phyloP scores from a whole-genome alignment of 2,888 invertebrate genomes.

The Aproaerema taeniolella region DNA sequence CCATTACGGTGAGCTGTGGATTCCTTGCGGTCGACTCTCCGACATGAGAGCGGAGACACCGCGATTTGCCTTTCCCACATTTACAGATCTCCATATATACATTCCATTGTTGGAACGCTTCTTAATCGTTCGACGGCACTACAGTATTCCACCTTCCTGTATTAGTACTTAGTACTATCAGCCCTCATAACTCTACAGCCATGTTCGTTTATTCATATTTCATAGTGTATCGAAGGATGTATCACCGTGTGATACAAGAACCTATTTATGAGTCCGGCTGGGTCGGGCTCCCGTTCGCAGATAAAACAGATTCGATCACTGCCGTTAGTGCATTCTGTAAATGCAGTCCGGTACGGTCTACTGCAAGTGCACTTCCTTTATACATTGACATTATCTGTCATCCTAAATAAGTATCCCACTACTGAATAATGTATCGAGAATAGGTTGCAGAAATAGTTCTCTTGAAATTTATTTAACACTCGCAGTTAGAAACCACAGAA shows the following conservation, averaged over 20 bases:
- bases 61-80: slow-evolving; percentile 30
- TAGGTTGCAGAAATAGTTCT: no score
- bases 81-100: slow-evolving; percentile 20
- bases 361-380: slow-evolving; percentile 26
- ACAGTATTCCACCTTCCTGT: slow-evolving; percentile 35
- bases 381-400: no score
- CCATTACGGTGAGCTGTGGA: slow-evolving; percentile 54
- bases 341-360: slow-evolving; percentile 36
- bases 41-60: slow-evolving; percentile 27
- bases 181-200: slow-evolving; percentile 54
- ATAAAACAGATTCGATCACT: slow-evolving; percentile 46
- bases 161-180: slow-evolving; percentile 41
- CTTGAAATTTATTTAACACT: no score
- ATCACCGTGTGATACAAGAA: slow-evolving; percentile 55
- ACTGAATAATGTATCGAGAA: no score
- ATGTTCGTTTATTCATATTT: slow-evolving; percentile 58
- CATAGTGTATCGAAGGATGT: slow-evolving; percentile 60
- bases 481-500: no score
- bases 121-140: slow-evolving; percentile 40
- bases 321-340: slow-evolving; percentile 39
- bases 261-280: slow-evolving; percentile 57
- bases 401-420: no score
- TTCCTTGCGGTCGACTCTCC: slow-evolving; percentile 58
- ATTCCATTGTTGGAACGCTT: slow-evolving; percentile 17
- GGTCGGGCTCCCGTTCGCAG: slow-evolving; percentile 42